A percentile compares a stretch with the other conserved stretches of the same genome.
Evolutionary conservation across 1,140 invertebrate species (phyloP).

Genomic region (Drosophila tani): DNA sequence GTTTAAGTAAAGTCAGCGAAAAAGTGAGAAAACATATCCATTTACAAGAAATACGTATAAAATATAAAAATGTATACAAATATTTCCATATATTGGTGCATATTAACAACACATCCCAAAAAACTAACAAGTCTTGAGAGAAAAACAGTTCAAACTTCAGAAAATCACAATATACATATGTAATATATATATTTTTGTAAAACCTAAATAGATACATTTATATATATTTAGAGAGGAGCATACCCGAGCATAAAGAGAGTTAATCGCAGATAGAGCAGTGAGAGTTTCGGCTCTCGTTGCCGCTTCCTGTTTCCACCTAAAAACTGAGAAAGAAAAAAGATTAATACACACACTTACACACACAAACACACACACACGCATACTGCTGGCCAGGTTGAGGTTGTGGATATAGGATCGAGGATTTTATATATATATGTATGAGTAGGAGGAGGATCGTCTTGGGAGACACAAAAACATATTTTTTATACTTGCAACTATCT

Average conservation of each 20-base stretch:
- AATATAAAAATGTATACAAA: constrained; percentile 10
- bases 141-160: constrained; percentile 33
- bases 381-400: constrained; percentile 54
- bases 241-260: constrained; percentile 15
- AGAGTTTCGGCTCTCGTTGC: constrained; percentile 34
- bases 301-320: constrained; percentile 49
- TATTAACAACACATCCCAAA: constrained; percentile 24
- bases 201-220: constrained; percentile 28
- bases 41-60: constrained; percentile 30
- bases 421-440: constrained; percentile 27
- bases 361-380: constrained; percentile 40
- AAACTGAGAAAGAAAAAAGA: constrained; percentile 6
- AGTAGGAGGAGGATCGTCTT: not conserved
- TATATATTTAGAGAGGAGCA: constrained; percentile 34
- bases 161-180: constrained; percentile 23
- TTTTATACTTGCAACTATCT: constrained; percentile 44
- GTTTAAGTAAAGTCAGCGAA: constrained; percentile 4
- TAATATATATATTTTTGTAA: constrained; percentile 46
- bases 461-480: constrained; percentile 21
- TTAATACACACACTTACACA: constrained; percentile 15
- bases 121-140: constrained; percentile 9
- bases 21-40: constrained; percentile 42
- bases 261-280: constrained; percentile 29
- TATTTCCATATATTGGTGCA: constrained; percentile 27
- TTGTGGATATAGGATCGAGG: constrained; percentile 38